These are phyloP conservation scores for Drosophila gunungcola DNA, from an alignment of 1,140 invertebrate genomes.

Conservation along the genomic window DNA sequence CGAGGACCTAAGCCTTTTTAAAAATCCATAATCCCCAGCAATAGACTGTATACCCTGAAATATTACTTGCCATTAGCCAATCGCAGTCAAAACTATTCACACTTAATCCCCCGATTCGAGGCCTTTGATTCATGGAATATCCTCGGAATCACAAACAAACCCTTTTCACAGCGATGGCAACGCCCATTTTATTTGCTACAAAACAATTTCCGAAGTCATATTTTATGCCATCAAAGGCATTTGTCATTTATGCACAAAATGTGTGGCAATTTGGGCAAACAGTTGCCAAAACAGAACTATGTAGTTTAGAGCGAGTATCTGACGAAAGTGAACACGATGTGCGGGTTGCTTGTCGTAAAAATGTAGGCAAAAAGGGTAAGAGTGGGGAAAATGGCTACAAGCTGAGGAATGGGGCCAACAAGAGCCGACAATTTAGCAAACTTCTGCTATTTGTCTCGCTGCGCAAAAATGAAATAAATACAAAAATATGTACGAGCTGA, in stretches of 20 bases:
- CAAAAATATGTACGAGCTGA: constrained; percentile 40
- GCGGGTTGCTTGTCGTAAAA: constrained; percentile 41
- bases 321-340: constrained; percentile 43
- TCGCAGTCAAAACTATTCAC: constrained; percentile 14
- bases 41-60: neutral
- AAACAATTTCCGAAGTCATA: constrained; percentile 83
- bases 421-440: constrained; percentile 72
- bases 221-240: constrained; percentile 83
- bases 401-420: constrained; percentile 45
- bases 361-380: constrained; percentile 36
- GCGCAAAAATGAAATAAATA: constrained; percentile 68
- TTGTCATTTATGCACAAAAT: constrained; percentile 83
- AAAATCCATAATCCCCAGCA: constrained; percentile 4
- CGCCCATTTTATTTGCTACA: constrained; percentile 74
- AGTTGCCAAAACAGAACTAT: constrained; percentile 47
- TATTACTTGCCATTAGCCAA: constrained; percentile 21
- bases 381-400: constrained; percentile 22
- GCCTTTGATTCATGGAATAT: constrained; percentile 5
- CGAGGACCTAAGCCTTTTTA: constrained; percentile 2
- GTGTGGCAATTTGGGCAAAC: constrained; percentile 73
- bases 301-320: constrained; percentile 38
- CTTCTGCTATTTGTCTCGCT: constrained; percentile 71
- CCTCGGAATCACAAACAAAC: constrained; percentile 8
- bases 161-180: constrained; percentile 34
- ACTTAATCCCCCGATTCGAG: constrained; percentile 10